Evolutionary conservation across 2,113 vertebrate species (phyloP).

Genomic region (Myxocyprinus asiaticus): DNA sequence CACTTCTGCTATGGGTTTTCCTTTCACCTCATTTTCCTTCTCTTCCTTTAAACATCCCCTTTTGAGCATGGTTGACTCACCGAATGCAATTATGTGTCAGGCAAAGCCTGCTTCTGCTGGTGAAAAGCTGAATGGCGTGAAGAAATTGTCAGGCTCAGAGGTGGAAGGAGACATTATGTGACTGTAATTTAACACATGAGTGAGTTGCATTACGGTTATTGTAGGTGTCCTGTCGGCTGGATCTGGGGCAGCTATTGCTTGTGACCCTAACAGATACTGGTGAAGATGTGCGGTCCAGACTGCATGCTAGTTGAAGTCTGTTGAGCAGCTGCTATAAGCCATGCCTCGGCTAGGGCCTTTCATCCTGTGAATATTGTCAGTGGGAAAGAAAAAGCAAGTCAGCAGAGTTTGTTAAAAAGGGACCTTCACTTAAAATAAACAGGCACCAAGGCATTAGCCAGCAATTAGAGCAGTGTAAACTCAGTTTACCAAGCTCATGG

Average conservation of each 20-base stretch:
- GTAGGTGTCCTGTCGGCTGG: slow-evolving; percentile 29
- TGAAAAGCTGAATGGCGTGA: slow-evolving; percentile 31
- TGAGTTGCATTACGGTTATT: slow-evolving; percentile 28
- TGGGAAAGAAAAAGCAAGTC: neutral
- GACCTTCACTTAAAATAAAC: slow-evolving; percentile 11
- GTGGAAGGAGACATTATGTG: slow-evolving; percentile 20
- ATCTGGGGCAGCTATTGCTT: neutral
- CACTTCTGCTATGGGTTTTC: slow-evolving; percentile 15
- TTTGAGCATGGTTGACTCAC: slow-evolving; percentile 9
- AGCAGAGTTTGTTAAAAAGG: slow-evolving; percentile 20
- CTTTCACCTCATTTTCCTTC: neutral
- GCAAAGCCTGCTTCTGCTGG: slow-evolving; percentile 15
- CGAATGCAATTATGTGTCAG: slow-evolving; percentile 22
- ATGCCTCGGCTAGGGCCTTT: neutral
- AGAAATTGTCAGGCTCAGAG: slow-evolving; percentile 34
- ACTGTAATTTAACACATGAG: slow-evolving; percentile 42
- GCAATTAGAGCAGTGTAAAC: slow-evolving; percentile 5
- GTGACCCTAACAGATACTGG: neutral
- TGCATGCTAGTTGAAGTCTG: neutral
- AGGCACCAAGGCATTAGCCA: neutral
- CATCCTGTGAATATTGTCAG: slow-evolving; percentile 5
- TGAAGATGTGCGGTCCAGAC: neutral
- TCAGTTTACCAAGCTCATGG: neutral
- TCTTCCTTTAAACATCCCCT: neutral
- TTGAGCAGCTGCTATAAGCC: neutral